phyloP scores from a whole-genome alignment of 2,113 vertebrate species.

The Neolamprologus sp. region DNA sequence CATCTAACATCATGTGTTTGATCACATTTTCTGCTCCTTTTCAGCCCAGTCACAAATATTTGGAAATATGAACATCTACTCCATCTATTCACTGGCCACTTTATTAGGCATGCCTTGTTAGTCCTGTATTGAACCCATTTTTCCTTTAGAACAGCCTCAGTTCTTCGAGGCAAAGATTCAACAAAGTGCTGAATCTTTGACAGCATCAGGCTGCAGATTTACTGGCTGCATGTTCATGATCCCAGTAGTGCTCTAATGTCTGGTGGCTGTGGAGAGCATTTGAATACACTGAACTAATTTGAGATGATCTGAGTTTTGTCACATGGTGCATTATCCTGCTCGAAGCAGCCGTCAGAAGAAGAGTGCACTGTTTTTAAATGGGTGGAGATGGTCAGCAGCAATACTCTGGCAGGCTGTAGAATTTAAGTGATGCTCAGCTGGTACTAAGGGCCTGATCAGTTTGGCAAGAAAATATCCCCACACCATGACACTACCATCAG shows the following conservation, averaged over 20 bases:
- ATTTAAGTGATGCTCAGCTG: rapidly evolving
- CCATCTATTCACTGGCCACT: rapidly evolving
- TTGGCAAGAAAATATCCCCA: not conserved
- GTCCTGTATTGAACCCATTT: not conserved
- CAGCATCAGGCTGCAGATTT: not conserved
- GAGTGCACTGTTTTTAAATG: not conserved
- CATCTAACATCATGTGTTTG: not conserved
- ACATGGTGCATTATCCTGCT: not conserved
- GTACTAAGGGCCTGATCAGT: not conserved
- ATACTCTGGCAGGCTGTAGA: not conserved
- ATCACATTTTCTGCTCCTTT: not conserved
- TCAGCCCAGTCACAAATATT: not conserved
- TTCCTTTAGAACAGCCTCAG: not conserved
- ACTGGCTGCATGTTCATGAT: not conserved
- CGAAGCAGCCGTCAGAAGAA: not conserved
- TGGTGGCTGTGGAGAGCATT: rapidly evolving
- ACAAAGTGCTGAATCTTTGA: rapidly evolving
- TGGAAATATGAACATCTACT: not conserved
- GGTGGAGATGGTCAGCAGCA: not conserved
- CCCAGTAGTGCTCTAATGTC: not conserved
- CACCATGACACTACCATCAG: not conserved
- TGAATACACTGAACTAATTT: not conserved
- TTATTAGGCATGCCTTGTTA: not conserved
- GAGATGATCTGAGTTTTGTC: not conserved
- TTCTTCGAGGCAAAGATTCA: not conserved